phyloP scores from a whole-genome alignment of 35 echinoderm and acorn worm genomes.

The Apostichopus californicus region DNA sequence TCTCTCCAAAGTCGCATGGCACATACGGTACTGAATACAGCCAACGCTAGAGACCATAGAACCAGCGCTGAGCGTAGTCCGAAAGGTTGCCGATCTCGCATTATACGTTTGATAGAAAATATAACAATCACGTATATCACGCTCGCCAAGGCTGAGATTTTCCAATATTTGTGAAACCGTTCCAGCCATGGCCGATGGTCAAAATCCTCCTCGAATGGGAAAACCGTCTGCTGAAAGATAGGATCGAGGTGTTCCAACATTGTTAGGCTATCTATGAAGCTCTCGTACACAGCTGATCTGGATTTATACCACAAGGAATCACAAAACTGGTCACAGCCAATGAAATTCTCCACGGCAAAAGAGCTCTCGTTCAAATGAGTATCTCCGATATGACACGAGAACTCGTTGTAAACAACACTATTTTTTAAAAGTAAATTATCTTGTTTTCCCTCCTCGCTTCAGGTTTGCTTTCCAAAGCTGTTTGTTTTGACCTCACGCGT shows the following conservation, averaged over 20 bases:
- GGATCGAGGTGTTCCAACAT: conserved; percentile 84
- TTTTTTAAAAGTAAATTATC: too few relatives aligned
- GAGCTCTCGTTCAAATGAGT: too few relatives aligned
- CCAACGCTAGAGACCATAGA: conserved; percentile 75
- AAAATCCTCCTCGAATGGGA: conserved; percentile 88
- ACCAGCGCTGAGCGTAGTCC: conserved; percentile 72
- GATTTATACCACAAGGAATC: too few relatives aligned
- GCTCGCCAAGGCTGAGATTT: conserved; percentile 66
- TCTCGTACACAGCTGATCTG: background rate
- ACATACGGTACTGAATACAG: conserved; percentile 92
- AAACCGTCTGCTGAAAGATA: conserved; percentile 75
- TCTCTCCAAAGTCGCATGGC: conserved; percentile 73
- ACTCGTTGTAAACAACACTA: too few relatives aligned
- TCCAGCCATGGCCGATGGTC: conserved; percentile 68
- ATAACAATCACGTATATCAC: conserved; percentile 80
- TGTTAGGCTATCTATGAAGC: background rate
- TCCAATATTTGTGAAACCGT: conserved; percentile 81
- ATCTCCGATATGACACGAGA: too few relatives aligned
- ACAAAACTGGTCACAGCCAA: too few relatives aligned
- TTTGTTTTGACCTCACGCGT: too few relatives aligned
- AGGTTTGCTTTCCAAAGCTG: too few relatives aligned
- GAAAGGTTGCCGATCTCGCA: conserved; percentile 69
- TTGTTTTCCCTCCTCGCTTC: too few relatives aligned
- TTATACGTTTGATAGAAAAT: conserved; percentile 78
- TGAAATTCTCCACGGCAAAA: too few relatives aligned